Evolutionary conservation across 1,140 invertebrate genomes (phyloP), one percentile per base, ranked within the genome.

Genomic region (Chrysoperla carnea): DNA sequence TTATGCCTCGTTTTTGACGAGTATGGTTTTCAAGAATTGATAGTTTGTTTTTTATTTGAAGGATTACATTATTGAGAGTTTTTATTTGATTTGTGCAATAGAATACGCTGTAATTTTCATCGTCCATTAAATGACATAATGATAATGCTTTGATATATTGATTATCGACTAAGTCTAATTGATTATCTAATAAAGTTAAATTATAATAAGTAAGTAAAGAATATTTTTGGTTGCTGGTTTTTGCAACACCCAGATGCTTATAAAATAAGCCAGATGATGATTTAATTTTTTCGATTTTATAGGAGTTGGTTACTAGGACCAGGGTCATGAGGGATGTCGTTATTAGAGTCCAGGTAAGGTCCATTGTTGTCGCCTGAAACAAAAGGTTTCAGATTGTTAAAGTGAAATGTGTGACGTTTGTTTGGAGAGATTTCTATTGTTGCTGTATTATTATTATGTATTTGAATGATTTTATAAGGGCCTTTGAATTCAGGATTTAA

Each of bases 1-100:
- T 13, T 8, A 53, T 6, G 41, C 52, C 50, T 31, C 48, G 45
- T 45, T 47, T 48, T 38, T 38, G 38, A 11, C 48, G 41, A 17
- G 28, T 39, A 17, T 42, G 36, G 5, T 29, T 40, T 43, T 29
- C 8, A 15, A 33, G n/a, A n/a, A n/a, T n/a, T n/a, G n/a, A n/a
- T n/a, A 29, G 13, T 38, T 29, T n/a, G 29, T 44, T 29, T 17
- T 43, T 38, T 8, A 46, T 36, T 35, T 12, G 37, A 35, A 42
- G 3, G 8, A 40, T 11, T 41, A 46, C 45, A 9, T 6, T 48
- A 11, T 43, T 28, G 39, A 47, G 43, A 35, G 46, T 36, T 1
- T n/a, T 9, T 41, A 48, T 37, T 43, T 45, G 39, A 31, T 41
- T 39, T 9, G 6, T 4, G 8, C 29, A 41, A 35, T 41, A 28